A percentile compares a stretch with the other conserved stretches of the same genome.
Evolutionary conservation across 1,140 invertebrate genomes (phyloP).

Genomic region (Apis cerana): DNA sequence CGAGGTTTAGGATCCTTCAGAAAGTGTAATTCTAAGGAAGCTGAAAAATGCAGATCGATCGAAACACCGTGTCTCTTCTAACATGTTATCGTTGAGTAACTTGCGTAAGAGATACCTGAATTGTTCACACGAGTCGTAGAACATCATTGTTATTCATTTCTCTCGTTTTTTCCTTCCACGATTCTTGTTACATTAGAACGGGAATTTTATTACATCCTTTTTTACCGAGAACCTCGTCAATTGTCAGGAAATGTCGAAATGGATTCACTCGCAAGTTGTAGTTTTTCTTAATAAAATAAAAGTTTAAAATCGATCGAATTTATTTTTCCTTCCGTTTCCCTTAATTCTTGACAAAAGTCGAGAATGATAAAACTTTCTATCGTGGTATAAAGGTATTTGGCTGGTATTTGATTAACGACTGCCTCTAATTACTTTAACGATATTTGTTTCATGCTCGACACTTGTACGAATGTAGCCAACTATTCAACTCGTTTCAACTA

Average conservation of each 20-base stretch:
- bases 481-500: slow-evolving; percentile 32
- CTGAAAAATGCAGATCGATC: no score
- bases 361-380: neutral
- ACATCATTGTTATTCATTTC: slow-evolving; percentile 26
- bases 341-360: neutral
- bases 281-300: no score
- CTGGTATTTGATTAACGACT: neutral
- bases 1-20: no score
- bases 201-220: slow-evolving; percentile 14
- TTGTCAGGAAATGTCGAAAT: neutral
- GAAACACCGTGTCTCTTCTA: no score
- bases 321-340: neutral
- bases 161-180: neutral
- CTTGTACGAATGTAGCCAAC: neutral
- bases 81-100: slow-evolving; percentile 8
- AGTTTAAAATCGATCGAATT: no score
- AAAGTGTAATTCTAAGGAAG: no score
- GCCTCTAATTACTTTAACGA: slow-evolving; percentile 25
- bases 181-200: neutral
- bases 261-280: no score
- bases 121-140: slow-evolving; percentile 19
- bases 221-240: neutral
- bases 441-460: slow-evolving; percentile 5
- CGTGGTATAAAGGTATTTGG: neutral
- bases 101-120: slow-evolving; percentile 12